Percentiles rank a stretch among this genome's conserved stretches.
phyloP scores from a whole-genome alignment of 2,797 vertebrate species.

The Buceros bicornis region DNA sequence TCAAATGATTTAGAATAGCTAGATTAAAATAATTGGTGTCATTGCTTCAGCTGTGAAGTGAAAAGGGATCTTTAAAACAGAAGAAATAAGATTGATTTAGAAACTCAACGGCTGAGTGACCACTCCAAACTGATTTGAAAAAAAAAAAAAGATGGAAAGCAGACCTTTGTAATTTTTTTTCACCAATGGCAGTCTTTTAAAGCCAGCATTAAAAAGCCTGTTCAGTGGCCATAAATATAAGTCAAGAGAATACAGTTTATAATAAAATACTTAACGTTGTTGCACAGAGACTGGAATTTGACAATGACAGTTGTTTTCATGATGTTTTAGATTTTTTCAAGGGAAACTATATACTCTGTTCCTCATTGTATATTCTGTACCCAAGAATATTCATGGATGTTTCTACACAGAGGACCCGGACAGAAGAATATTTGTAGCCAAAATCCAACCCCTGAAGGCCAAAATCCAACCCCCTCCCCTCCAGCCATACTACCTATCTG shows the following conservation, averaged over 20 bases:
- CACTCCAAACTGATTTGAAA: neutral
- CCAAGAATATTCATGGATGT: neutral
- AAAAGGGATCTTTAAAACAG: neutral
- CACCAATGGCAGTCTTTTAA: neutral
- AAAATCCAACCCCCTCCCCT: neutral
- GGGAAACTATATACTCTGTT: neutral
- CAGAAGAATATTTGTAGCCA: neutral
- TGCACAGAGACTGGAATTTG: neutral
- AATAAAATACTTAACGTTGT: neutral
- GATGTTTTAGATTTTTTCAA: neutral
- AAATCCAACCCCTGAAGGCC: neutral
- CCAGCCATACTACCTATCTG: neutral
- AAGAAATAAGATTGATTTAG: conserved; percentile 9
- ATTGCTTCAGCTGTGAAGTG: neutral
- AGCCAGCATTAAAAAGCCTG: neutral
- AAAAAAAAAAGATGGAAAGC: neutral
- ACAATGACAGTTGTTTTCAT: neutral
- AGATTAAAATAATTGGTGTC: neutral
- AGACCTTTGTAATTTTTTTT: neutral
- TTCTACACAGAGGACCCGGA: neutral
- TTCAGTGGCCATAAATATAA: neutral
- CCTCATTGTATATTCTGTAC: neutral
- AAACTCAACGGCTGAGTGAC: neutral
- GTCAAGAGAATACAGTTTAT: neutral
- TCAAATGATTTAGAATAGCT: neutral